Evolutionary conservation across 2,888 invertebrate species (phyloP), one percentile per base, ranked within the genome.

Genomic region (Callosobruchus maculatus): DNA sequence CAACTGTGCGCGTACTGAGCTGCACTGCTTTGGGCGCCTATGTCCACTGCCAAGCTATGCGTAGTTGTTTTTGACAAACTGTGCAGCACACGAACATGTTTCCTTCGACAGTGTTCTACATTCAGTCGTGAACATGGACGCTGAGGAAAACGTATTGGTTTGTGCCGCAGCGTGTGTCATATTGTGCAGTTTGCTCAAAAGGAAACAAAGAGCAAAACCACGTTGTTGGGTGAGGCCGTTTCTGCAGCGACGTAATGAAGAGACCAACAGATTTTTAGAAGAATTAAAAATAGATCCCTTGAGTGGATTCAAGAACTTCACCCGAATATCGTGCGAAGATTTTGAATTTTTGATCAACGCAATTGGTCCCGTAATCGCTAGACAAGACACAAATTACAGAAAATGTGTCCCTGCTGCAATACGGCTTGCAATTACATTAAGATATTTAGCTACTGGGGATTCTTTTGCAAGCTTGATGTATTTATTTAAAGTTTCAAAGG

Each of bases 11-110:
- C 26, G 3, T 26, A 26, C 7, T 26, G 26, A 7, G 26, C 26
- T 26, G 2, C 26, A 26, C 2, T 26, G 26, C 26, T 4, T 7
- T 26, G 26, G 7, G 7, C 7, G 3, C 13, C 49, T 49, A 18
- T 49, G 49, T 49, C 49, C 49, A 49, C 13, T 18, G 49, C 1
- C 49, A 49, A 49, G 13, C 49, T 13, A 18, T 74, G 74, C 70
- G 74, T 69, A 69, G 9, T 30, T 72, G 30, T 70, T 72, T 20
- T 31, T 21, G 21, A 18, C 49, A 21, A 49, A 72, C 72, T 70
- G 70, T 67, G 30, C 31, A 49, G 70, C 22, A 21, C 70, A 70
- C 70, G 70, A 22, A 70, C 21, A 70, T 70, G 70, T 22, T 21
- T n/a, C 21, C 49, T 22, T 21, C 20, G 26, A 30, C 0, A 21